Percentiles rank a stretch among this genome's conserved stretches.
Evolutionary conservation across 37 sponge, comb jelly and placozoan genomes (phyloP).

Genomic region (Oscarella lobularis): DNA sequence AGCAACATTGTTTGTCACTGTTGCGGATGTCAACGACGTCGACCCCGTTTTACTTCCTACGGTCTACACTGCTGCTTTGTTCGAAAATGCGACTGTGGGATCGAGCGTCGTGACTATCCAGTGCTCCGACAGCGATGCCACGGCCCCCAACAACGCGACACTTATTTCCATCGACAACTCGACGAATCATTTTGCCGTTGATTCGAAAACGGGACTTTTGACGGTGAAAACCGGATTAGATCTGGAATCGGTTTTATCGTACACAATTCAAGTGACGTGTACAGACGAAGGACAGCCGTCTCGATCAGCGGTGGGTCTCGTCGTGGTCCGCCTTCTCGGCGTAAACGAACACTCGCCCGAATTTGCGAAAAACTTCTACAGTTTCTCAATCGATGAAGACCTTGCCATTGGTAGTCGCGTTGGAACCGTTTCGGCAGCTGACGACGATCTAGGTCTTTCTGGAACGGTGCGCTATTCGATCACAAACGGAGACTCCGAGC

Average conservation of each 20-base stretch:
- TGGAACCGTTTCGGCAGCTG: constrained; percentile 27
- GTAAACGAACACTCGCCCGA: constrained; percentile 41
- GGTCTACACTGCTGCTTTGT: not conserved
- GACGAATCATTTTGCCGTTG: not conserved
- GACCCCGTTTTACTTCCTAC: not conserved
- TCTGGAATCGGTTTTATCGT: not conserved
- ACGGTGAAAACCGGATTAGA: not conserved
- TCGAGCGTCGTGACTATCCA: not conserved
- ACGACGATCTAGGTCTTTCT: constrained; percentile 34
- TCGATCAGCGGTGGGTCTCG: constrained; percentile 11
- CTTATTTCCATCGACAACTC: not conserved
- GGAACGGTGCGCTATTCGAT: constrained; percentile 22
- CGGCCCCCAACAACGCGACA: not conserved
- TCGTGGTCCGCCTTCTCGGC: constrained; percentile 25
- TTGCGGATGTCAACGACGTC: constrained; percentile 5
- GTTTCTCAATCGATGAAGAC: constrained; percentile 28
- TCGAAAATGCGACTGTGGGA: not conserved
- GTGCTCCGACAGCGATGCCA: not conserved
- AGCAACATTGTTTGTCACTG: not conserved
- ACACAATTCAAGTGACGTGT: not conserved
- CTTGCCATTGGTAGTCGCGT: constrained; percentile 17
- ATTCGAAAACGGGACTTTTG: not conserved
- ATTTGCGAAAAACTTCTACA: constrained; percentile 23
- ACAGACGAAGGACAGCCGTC: constrained; percentile 35
- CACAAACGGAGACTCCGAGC: not conserved